A percentile compares a stretch with the other conserved stretches of the same genome.
Evolutionary conservation across 2,113 vertebrate species (phyloP).

Genomic region (Eublepharis macularius): DNA sequence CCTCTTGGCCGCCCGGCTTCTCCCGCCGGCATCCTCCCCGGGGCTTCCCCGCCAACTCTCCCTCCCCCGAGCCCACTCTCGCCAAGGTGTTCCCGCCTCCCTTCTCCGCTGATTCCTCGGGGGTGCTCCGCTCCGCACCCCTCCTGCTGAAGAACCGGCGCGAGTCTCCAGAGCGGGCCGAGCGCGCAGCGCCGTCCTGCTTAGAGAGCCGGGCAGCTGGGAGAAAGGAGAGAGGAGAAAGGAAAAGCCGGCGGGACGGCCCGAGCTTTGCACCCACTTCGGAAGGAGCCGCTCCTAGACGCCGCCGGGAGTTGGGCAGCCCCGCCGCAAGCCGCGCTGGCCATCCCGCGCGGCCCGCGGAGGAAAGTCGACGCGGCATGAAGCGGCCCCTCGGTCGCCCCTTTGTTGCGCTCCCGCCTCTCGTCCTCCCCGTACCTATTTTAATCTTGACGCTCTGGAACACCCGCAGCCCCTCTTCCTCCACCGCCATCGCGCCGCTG

Average conservation of each 20-base stretch:
- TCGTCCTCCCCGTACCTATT: constrained; percentile 82
- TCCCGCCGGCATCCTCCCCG: too few relatives aligned
- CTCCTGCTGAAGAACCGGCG: too few relatives aligned
- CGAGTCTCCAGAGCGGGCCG: neutral
- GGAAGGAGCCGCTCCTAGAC: neutral
- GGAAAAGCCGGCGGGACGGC: neutral
- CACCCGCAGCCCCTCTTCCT: constrained; percentile 94
- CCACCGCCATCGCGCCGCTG: constrained; percentile 87
- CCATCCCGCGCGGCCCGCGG: neutral
- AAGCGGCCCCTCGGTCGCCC: neutral
- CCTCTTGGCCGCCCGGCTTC: too few relatives aligned
- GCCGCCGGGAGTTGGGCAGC: too few relatives aligned
- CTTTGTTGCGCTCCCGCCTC: neutral
- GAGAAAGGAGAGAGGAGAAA: too few relatives aligned
- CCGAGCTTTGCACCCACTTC: too few relatives aligned
- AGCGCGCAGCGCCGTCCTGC: neutral
- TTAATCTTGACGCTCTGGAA: constrained; percentile 98
- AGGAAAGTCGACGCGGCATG: neutral
- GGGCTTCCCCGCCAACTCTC: neutral
- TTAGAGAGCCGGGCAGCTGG: neutral
- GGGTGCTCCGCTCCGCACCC: too few relatives aligned
- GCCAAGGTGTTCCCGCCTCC: neutral
- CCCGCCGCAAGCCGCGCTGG: neutral
- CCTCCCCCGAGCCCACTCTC: neutral
- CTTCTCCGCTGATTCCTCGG: too few relatives aligned